Base-by-base conservation (phyloP, 2,888 invertebrate species). In the Luperina testacea region DNA sequence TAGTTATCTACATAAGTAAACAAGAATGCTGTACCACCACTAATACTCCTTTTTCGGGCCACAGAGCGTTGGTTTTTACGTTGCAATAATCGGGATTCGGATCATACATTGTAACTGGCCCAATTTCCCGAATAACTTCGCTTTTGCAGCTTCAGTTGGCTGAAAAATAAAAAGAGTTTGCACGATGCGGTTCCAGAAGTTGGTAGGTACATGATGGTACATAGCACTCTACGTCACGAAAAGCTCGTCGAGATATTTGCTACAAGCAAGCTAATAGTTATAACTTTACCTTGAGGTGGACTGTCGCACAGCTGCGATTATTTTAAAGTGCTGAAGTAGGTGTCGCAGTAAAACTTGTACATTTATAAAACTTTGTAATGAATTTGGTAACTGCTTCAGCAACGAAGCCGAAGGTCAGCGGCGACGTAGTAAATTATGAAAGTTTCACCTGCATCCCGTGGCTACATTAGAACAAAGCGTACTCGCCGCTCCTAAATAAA, bases 381-480 rank as follows among this genome's bases (percentile, higher is more conserved):
- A 82, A 84, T 88, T 80, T 77, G 81, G 83, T 77, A 82, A 86
- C 79, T 82, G 84, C 76, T 85, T 83, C 81, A 79, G 77, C 78
- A 82, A 84, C 86, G 86, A 83, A 87, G 74, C 77, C 76, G 86
- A 87, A 88, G 88, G 84, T 88, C 84, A 87, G 88, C 87, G 84
- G 88, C 88, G 87, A 90, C 88, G 90, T 89, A 91, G 90, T 92
- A 92, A 92, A 94, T 93, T 92, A 92, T 93, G 88, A 91, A 93
- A 93, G 91, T 93, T 93, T 88, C 88, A 94, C 93, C 92, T 94
- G 93, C 92, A 92, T 90, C 91, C 90, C 86, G 90, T 81, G 88
- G 91, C 87, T 88, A 93, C 92, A 93, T 94, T 92, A 92, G 93
- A 94, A 92, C 93, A 93, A 94, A 93, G 92, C 91, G 87, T 87